phyloP scores from a whole-genome alignment of 2,888 invertebrate species.

The Dasypogon diadema region DNA sequence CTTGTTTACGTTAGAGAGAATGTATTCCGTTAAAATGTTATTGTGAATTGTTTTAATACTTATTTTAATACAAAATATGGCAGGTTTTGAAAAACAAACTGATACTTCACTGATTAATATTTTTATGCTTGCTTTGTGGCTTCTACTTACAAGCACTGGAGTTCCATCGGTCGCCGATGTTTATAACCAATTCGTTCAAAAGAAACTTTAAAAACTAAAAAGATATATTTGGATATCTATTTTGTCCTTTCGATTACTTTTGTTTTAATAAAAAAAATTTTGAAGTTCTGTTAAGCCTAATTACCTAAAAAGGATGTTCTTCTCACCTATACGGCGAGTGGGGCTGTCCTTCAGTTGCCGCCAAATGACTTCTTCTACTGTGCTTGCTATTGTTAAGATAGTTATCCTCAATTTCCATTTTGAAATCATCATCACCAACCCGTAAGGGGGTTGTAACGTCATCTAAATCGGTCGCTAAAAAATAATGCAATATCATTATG shows the following conservation, averaged over 20 bases:
- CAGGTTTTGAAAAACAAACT: too few species aligned
- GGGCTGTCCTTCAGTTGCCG: constrained; percentile 61
- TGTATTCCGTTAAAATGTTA: too few species aligned
- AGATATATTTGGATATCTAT: constrained; percentile 13
- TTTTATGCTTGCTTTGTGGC: too few species aligned
- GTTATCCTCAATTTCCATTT: constrained; percentile 64
- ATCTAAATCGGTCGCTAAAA: constrained; percentile 63
- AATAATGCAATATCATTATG: constrained; percentile 6
- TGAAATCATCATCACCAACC: constrained; percentile 65
- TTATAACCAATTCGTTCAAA: constrained; percentile 55
- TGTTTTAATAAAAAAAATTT: constrained; percentile 52
- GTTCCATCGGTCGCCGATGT: too few species aligned
- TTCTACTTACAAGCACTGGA: too few species aligned
- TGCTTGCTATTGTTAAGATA: constrained; percentile 60
- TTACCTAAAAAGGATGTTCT: constrained; percentile 63
- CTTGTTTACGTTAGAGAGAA: too few species aligned
- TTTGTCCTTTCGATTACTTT: constrained; percentile 34
- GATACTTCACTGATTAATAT: too few species aligned
- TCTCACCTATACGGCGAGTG: constrained; percentile 67
- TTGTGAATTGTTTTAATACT: too few species aligned
- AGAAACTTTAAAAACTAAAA: constrained; percentile 48
- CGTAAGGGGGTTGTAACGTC: constrained; percentile 68
- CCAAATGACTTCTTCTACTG: constrained; percentile 64
- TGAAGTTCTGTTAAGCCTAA: constrained; percentile 60
- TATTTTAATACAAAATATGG: too few species aligned